phyloP scores from a whole-genome alignment of 2,113 vertebrate species.

The Myiozetetes cayanensis region DNA sequence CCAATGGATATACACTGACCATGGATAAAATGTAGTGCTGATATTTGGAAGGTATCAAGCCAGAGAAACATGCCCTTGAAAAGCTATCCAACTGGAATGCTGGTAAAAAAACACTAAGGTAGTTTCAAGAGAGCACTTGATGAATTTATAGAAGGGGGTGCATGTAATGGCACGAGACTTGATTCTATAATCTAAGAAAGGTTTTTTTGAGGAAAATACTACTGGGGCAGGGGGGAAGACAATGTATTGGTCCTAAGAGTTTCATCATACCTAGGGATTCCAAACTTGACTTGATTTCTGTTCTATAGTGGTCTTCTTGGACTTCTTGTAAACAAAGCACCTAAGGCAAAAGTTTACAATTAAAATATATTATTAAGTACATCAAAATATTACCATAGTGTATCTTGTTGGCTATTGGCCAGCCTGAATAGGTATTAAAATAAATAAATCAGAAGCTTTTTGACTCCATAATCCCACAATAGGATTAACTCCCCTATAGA shows the following conservation, averaged over 20 bases:
- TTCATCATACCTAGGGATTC: conserved; percentile 81
- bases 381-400: neutral
- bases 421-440: neutral
- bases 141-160: neutral
- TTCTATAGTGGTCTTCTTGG: conserved; percentile 90
- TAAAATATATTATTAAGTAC: neutral
- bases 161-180: neutral
- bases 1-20: neutral
- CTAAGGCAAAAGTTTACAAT: conserved; percentile 69
- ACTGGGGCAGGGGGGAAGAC: neutral
- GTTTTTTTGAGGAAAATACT: neutral
- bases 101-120: neutral
- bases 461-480: neutral
- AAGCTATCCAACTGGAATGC: neutral
- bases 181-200: neutral
- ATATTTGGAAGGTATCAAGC: neutral
- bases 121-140: neutral
- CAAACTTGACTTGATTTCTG: conserved; percentile 88
- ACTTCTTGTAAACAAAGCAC: conserved; percentile 98
- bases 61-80: neutral
- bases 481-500: neutral
- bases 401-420: neutral
- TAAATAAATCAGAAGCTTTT: neutral
- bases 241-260: neutral
- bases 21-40: neutral